Percentiles rank a stretch among this genome's conserved stretches.
These are phyloP conservation scores for Paramormyrops kingsleyae DNA, from an alignment of 2,113 vertebrate genomes.

Conservation along the genomic window DNA sequence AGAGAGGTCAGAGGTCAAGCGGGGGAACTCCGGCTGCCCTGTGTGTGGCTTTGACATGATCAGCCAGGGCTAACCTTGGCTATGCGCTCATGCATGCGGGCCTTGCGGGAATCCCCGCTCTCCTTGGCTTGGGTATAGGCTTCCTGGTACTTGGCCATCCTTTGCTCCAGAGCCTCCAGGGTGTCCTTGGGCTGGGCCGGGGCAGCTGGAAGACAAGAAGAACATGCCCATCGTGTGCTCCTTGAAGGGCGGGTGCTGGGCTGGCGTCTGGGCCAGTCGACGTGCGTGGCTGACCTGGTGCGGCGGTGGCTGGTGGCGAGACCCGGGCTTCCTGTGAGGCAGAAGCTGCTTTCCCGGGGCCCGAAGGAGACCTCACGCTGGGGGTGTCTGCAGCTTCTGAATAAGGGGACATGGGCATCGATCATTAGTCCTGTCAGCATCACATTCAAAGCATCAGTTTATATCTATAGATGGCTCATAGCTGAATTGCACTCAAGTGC, in stretches of 20 bases:
- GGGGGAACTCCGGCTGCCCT: not conserved
- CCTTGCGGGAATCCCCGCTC: constrained; percentile 78
- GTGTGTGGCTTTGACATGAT: too few relatives aligned
- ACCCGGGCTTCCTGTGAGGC: constrained; percentile 17
- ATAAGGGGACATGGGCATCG: not conserved
- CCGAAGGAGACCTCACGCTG: not conserved
- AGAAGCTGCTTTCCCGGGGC: constrained; percentile 19
- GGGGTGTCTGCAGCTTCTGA: not conserved
- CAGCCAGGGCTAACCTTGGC: constrained; percentile 68
- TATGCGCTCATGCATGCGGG: constrained; percentile 90
- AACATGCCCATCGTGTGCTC: not conserved
- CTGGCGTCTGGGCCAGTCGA: not conserved
- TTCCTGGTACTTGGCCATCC: constrained; percentile 76
- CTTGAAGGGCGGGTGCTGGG: not conserved
- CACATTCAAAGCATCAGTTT: not conserved
- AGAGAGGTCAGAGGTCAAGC: not conserved
- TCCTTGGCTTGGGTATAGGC: constrained; percentile 78
- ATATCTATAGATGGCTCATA: not conserved
- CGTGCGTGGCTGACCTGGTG: constrained; percentile 38
- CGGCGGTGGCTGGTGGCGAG: constrained; percentile 22
- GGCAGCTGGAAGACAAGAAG: constrained; percentile 2
- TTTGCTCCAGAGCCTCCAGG: constrained; percentile 84
- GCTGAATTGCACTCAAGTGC: not conserved
- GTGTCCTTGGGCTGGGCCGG: constrained; percentile 63
- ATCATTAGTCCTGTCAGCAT: not conserved